Base-by-base conservation (phyloP, 2,888 invertebrate genomes). In the Rhorus exstirpatorius region DNA sequence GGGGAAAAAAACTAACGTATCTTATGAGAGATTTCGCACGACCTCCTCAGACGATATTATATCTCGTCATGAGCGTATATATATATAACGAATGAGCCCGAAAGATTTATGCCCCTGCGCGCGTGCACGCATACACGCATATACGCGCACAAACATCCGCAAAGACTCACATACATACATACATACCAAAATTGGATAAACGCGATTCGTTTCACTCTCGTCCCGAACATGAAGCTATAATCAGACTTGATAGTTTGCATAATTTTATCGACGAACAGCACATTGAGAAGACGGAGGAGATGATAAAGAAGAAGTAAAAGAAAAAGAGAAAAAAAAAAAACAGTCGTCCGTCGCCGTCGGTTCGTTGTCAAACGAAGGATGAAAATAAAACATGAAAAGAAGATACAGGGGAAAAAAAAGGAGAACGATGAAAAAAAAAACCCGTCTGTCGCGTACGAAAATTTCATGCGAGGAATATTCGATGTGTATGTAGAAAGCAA, bases 201-300 rank as follows among this genome's bases (percentile, higher is more conserved):
- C 26, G 55, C 70, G 70, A 61, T 63, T 71, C 55, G 55, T 63
- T 63, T 68, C 31, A 41, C 19, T 53, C 35, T 17, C 53, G 35
- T 79, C 71, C 24, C 55, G 49, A 65, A 63, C 17, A 35, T 41
- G 55, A 55, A 55, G 58, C 63, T 51, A 71, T 65, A 58, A 79
- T 79, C 71, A 78, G 71, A 71, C 78, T 58, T 14, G 58, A 71
- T 55, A 79, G 78, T 71, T 71, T 65, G 65, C 65, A 79, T 79
- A 79, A 79, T 71, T 79, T 79, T 79, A 79, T 65, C 71, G 71
- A 10, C 63, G 35, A 55, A 31, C 31, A 14, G 55, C 55, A 55
- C 26, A 55, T 31, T 55, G 55, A 35, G 53, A 63, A 53, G 51
- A 51, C 10, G 53, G 24, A 44, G 12, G 6, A 61, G 60, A 61